Evolutionary conservation across 2,113 vertebrate species (phyloP), one percentile per base, ranked within the genome.

Genomic region (Accipiter cooperii): DNA sequence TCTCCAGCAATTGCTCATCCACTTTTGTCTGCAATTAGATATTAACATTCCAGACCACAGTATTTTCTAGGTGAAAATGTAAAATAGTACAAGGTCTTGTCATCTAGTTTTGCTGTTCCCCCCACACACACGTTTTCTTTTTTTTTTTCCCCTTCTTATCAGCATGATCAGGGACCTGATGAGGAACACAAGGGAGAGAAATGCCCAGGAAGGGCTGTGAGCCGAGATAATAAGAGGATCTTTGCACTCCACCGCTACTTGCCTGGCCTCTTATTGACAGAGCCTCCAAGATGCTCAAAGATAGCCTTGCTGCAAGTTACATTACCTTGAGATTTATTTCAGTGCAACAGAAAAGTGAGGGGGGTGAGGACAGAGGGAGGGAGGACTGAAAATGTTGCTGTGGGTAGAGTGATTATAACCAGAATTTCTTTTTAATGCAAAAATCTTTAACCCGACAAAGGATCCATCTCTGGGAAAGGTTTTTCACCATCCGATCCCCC

Each of bases 381-480:
- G 25, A 88, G 70, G 36, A 54, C 40, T 47, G 60, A 60, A 96
- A 97, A 95, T 69, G 51, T 90, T 90, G 79, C 95, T 91, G 70
- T 58, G 58, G 61, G 55, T 80, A 91, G 68, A 96, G 89, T 95
- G 94, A 96, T 97, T 97, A 97, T 93, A 96, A 97, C 84, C 76
- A 94, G 92, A 96, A 97, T 95, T 93, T 94, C 90, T 97, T 97
- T 98, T 91, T 95, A 98, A 98, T 97, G 97, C 94, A 97, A 97
- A 97, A 97, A 97, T 97, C 96, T 97, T 97, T 94, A 93, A 73
- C 87, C 80, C 60, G 65, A 91, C 91, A 95, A 98, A 94, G 74
- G 96, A 96, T 97, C 94, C 79, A 85, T 98, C 94, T 97, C 93
- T 82, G 68, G 89, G 42, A 98, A 96, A 97, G 92, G 89, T 76